Evolutionary conservation across 1,140 invertebrate species (phyloP), one percentile per base, ranked within the genome.

Genomic region (Drosophila simulans): DNA sequence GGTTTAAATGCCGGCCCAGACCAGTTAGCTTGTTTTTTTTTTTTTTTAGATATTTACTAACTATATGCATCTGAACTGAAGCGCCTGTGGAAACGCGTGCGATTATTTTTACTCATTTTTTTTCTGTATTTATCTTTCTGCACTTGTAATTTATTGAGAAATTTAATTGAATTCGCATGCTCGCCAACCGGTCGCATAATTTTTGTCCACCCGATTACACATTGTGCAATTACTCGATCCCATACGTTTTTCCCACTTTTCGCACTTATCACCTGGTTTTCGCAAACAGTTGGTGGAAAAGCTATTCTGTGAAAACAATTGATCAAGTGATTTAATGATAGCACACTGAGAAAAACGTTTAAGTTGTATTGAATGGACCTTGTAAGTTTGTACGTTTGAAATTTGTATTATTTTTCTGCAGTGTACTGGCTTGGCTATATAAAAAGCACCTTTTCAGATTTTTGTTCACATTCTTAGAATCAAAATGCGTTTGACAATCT

Each of bases 121-220:
- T 46, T 22, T 27, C 39, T 59, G 54, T 56, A 72, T 31, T 8
- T 56, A 54, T 59, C 56, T 73, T 66, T 81, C 72, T 65, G 73
- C 82, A 85, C 78, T 85, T 81, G 63, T 81, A 81, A 86, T 85
- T 85, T 85, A 86, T 85, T 85, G 78, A 66, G 74, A 85, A 85
- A 85, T 85, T 86, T 85, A 86, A 85, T 85, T 85, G 82, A 85
- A 86, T 86, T 85, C 77, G 73, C 73, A 81, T 80, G 81, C 81
- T 76, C 39, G 17, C 45, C 60, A 86, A 78, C 78, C 69, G 69
- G 76, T 79, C 77, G 71, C 57, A 71, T 75, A 77, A 76, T 74
- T 75, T 74, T 82, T 69, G 63, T 39, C 62, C 62, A 39, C 46
- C 46, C 71, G 63, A 74, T 81, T 69, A 85, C 56, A 49, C 60